These are phyloP conservation scores for Yponomeuta plumbellus DNA, from an alignment of 2,888 invertebrate genomes.

Conservation along the genomic window DNA sequence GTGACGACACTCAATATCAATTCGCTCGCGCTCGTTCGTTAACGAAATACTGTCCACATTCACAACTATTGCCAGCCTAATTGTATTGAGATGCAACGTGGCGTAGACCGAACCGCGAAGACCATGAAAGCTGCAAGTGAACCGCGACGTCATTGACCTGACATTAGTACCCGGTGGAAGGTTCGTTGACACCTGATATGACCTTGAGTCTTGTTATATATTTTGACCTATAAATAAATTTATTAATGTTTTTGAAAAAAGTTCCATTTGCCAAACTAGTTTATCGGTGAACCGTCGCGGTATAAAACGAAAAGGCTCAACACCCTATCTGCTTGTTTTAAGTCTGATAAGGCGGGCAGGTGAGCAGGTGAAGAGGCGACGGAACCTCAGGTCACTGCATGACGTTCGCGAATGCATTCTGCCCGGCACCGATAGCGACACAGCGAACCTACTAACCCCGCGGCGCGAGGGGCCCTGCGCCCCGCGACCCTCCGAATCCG, in stretches of 20 bases:
- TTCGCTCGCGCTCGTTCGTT: background rate
- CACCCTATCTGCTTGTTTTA: conserved; percentile 19
- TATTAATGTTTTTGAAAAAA: conserved; percentile 1
- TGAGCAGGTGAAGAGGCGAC: conserved; percentile 63
- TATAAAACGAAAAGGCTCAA: background rate
- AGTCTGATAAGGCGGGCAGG: conserved; percentile 44
- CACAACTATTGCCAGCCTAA: conserved; percentile 10
- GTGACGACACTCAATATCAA: conserved; percentile 45
- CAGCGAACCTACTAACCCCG: conserved; percentile 76
- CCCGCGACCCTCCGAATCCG: conserved; percentile 70
- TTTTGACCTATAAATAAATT: conserved; percentile 57
- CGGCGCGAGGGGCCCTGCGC: conserved; percentile 69
- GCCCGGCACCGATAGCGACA: conserved; percentile 72
- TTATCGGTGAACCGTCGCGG: background rate
- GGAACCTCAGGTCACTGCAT: conserved; percentile 73
- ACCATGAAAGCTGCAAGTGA: conserved; percentile 37
- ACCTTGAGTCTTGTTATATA: conserved; percentile 58
- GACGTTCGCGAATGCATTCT: conserved; percentile 76
- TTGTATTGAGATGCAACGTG: conserved; percentile 20
- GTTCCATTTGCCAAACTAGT: background rate
- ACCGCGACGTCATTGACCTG: conserved; percentile 70
- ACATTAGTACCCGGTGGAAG: conserved; percentile 61
- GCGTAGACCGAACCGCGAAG: conserved; percentile 19
- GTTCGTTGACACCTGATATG: conserved; percentile 72
- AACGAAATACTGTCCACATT: background rate